Conservation (phyloP, 2,113 vertebrate species). For the Drymodes brunneopygia region DNA sequence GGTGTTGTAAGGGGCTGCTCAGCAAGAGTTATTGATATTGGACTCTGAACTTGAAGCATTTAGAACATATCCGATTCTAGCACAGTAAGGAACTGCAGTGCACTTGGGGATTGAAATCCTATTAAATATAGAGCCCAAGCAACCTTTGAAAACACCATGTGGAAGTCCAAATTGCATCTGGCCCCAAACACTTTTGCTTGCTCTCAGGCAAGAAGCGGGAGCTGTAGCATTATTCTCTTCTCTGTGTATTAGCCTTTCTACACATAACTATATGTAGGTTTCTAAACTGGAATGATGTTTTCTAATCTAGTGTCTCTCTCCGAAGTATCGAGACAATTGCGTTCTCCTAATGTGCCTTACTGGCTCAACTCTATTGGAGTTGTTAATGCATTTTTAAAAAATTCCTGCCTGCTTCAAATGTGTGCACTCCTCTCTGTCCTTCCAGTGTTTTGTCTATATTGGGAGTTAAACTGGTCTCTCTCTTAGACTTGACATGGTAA, state of each 20-base stretch:
- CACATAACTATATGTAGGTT: not conserved
- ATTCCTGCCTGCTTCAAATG: not conserved
- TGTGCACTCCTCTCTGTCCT: not conserved
- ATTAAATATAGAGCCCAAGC: not conserved
- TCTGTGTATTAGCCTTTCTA: not conserved
- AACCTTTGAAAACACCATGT: not conserved
- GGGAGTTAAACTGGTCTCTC: constrained; percentile 47
- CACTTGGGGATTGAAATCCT: not conserved
- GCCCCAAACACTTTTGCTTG: not conserved
- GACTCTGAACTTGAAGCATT: not conserved
- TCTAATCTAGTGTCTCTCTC: not conserved
- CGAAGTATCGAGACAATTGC: not conserved
- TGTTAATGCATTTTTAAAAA: not conserved
- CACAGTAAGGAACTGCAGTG: not conserved
- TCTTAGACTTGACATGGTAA: constrained; percentile 59
- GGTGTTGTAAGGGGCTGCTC: not conserved
- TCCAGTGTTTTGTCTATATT: not conserved
- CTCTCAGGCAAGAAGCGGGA: not conserved
- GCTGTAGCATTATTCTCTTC: not conserved
- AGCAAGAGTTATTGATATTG: not conserved
- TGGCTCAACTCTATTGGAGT: not conserved
- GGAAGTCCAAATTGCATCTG: not conserved
- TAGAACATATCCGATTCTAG: not conserved
- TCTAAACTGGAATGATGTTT: not conserved
- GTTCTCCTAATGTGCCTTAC: not conserved